Evolutionary conservation across 2,888 invertebrate species (phyloP), one percentile per base, ranked within the genome.

Genomic region (Chloroclysta siterata): DNA sequence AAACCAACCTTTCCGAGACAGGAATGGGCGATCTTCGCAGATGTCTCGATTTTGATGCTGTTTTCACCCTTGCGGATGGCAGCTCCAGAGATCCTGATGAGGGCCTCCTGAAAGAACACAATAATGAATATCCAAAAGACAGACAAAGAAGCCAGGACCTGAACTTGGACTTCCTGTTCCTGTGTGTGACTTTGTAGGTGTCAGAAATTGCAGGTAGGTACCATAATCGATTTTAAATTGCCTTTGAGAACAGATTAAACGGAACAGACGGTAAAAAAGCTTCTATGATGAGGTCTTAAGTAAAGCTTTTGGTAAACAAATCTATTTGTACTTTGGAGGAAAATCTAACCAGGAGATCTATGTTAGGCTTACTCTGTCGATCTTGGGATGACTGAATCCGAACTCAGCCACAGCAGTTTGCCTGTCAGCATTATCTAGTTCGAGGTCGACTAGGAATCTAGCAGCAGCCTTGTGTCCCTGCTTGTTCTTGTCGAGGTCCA

Each of bases 401-500:
- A 95, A 76, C 69, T 95, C 94, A 2, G 94, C 95, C 2, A 87
- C 86, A 1, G 94, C 79, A 5, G 89, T 87, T 44, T 94, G 87
- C 54, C 93, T 86, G 2, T 93, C 86, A 4, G 94, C 93, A 0
- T 88, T 75, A 0, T 84, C 87, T 4, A 90, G 66, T 5, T 80
- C 86, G 3, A 95, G 71, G 68, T 96, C 94, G 0, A 94, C 85
- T 47, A 83, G 79, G 60, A 94, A 93, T 14, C 91, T 85, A 0
- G 95, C 76, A 0, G 94, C 91, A 0, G 95, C 94, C 78, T 95
- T 96, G 71, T 95, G 94, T n/a, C 94, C 93, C 0, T 96, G 96
- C 69, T 95, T 94, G 75, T 94, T 94, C 81, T 96, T 96, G 87
- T 97, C 96, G 56, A 96, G 84, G 81, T 96, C 96, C 46, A 96